These are phyloP conservation scores for Andrena praecox DNA, from an alignment of 2,888 invertebrate genomes.

Conservation along the genomic window DNA sequence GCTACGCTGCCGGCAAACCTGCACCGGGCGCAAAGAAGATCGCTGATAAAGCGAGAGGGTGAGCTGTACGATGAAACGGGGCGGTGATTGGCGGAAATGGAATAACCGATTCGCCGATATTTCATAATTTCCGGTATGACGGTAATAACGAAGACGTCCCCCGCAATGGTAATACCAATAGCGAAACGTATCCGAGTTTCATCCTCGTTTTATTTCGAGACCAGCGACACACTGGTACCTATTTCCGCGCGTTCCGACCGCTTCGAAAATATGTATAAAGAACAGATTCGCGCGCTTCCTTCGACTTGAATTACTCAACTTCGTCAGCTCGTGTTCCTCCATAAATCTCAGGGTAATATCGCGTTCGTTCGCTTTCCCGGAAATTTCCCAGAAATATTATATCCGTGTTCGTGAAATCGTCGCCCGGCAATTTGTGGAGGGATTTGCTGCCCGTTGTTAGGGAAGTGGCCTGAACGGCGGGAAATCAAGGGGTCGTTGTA, in stretches of 20 bases:
- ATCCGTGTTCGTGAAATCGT: too few species aligned
- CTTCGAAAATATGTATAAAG: neutral
- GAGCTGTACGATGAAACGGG: slow-evolving; percentile 53
- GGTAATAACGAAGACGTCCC: slow-evolving; percentile 39
- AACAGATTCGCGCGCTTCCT: neutral
- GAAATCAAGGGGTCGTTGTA: neutral
- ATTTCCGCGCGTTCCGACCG: neutral
- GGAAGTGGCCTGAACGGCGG: neutral
- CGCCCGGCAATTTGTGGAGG: neutral
- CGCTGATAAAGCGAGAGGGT: slow-evolving; percentile 10
- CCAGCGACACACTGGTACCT: neutral
- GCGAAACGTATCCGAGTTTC: slow-evolving; percentile 40
- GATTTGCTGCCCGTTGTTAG: neutral
- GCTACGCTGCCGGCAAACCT: neutral
- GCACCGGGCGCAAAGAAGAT: slow-evolving; percentile 1
- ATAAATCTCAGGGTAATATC: too few species aligned
- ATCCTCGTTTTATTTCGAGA: slow-evolving; percentile 15
- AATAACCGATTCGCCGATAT: slow-evolving; percentile 80
- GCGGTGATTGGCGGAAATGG: slow-evolving; percentile 75
- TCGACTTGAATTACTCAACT: too few species aligned
- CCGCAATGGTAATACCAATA: slow-evolving; percentile 29
- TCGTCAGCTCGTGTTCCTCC: too few species aligned
- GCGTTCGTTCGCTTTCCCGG: too few species aligned
- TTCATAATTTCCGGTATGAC: slow-evolving; percentile 76
- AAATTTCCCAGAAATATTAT: too few species aligned